Percentiles rank a stretch among this genome's conserved stretches.
Evolutionary conservation across 2,888 invertebrate genomes (phyloP).

Genomic region (Aquatica leii): DNA sequence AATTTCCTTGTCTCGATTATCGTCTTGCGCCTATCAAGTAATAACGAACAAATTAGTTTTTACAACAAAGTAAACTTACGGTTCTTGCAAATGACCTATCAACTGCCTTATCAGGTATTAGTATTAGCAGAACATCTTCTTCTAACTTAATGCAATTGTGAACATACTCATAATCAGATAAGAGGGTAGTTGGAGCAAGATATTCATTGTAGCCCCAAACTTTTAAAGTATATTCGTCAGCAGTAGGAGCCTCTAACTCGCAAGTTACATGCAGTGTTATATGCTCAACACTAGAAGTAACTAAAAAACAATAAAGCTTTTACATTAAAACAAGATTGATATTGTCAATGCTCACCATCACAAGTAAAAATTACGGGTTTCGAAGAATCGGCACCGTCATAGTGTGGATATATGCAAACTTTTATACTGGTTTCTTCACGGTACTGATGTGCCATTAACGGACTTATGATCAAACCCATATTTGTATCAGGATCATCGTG

Average conservation of each 20-base stretch:
- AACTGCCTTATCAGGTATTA: constrained; percentile 72
- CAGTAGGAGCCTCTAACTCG: constrained; percentile 71
- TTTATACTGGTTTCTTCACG: constrained; percentile 85
- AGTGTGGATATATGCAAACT: constrained; percentile 78
- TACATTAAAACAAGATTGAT: neutral
- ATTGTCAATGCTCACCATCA: constrained; percentile 73
- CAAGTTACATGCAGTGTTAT: constrained; percentile 85
- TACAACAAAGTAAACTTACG: constrained; percentile 60
- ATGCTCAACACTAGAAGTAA: constrained; percentile 85
- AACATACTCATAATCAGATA: constrained; percentile 92
- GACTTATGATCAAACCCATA: constrained; percentile 88
- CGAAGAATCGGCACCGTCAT: constrained; percentile 58
- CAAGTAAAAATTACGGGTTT: constrained; percentile 88
- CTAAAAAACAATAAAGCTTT: constrained; percentile 64
- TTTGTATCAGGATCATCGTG: constrained; percentile 81
- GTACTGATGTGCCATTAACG: constrained; percentile 83
- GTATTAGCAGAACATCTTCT: constrained; percentile 79
- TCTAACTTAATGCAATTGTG: constrained; percentile 93
- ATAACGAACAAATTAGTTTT: too few relatives aligned
- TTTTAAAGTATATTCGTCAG: constrained; percentile 69
- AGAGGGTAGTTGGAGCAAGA: constrained; percentile 80
- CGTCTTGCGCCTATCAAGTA: constrained; percentile 80
- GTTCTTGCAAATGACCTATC: constrained; percentile 80
- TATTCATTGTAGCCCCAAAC: constrained; percentile 92
- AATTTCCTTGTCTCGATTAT: constrained; percentile 77